These are phyloP conservation scores for Takifugu ocellatus DNA, from an alignment of 2,797 vertebrate species.

Conservation along the genomic window DNA sequence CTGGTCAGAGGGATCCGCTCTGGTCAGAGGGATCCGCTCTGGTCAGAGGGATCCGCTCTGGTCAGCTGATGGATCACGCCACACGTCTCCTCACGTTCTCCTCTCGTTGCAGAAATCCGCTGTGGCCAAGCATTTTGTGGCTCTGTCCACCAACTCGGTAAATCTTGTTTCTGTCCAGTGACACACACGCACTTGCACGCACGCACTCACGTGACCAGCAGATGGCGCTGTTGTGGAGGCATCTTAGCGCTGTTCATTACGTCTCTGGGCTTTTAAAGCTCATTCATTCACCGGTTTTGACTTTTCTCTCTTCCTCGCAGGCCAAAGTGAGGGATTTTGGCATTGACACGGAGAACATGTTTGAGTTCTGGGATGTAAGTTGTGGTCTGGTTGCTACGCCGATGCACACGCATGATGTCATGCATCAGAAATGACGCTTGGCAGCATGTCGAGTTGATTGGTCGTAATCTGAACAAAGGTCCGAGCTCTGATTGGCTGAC, in stretches of 20 bases:
- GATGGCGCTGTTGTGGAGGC: too few relatives aligned
- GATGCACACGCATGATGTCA: background rate
- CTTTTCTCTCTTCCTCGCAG: slow-evolving; percentile 55
- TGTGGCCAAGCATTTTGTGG: slow-evolving; percentile 95
- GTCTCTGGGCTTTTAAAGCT: too few relatives aligned
- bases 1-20: too few relatives aligned
- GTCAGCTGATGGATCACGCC: too few relatives aligned
- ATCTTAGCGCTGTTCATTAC: too few relatives aligned
- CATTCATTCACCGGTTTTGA: too few relatives aligned
- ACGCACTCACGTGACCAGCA: too few relatives aligned
- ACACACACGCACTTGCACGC: too few relatives aligned
- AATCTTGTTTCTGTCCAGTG: slow-evolving; percentile 20
- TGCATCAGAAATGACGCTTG: background rate
- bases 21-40: too few relatives aligned
- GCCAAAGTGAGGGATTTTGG: slow-evolving; percentile 95
- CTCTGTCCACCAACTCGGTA: slow-evolving; percentile 94
- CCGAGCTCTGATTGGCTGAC: slow-evolving; percentile 35
- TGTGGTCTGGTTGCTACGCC: background rate
- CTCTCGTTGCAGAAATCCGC: slow-evolving; percentile 72
- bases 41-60: too few relatives aligned
- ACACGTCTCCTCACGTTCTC: slow-evolving; percentile 4
- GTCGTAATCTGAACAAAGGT: background rate
- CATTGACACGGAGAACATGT: slow-evolving; percentile 95
- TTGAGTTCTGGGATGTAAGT: slow-evolving; percentile 99
- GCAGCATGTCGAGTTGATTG: background rate